Evolutionary conservation across 1,140 invertebrate genomes (phyloP), one percentile per base, ranked within the genome.

Genomic region (Holotrichia oblita): DNA sequence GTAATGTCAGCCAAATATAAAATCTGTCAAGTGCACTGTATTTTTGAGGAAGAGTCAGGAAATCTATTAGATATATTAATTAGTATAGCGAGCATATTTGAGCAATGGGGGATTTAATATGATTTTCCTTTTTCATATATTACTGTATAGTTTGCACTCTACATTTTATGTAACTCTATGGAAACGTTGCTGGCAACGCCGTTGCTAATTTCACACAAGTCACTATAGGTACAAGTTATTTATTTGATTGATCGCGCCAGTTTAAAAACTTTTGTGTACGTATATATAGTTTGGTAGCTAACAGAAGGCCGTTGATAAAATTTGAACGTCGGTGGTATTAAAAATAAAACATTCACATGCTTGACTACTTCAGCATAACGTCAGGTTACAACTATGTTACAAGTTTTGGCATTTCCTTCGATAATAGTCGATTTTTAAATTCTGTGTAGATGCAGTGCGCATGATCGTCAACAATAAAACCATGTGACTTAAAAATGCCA

Each of bases 291-390:
- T 34, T 34, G 61, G 17, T 34, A 24, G 61, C 27, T 27, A 69
- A n/a, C 81, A 81, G 27, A 34, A 82, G 81, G 80, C 79, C 78
- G 64, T 73, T 79, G 64, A 76, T 77, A 79, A 77, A 77, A 73
- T 80, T 77, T 77, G 64, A 77, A 81, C 81, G 81, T 82, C 81
- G 81, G 40, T 48, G 42, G 75, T 77, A 55, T 73, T 82, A 82
- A 82, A 82, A 82, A 82, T 82, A 82, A 82, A 80, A 64, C 76
- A 73, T 77, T 82, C 81, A 79, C 77, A 73, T 81, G 81, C 80
- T 82, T 77, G 17, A 69, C 64, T 61, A 82, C 81, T 81, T 80
- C 79, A 78, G 55, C 72, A 77, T 80, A 78, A 80, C 76, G 77
- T 55, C 61, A 59, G 12, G 34, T 79, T 55, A 27, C 9, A 77